Evolutionary conservation across 2,888 invertebrate species (phyloP).

Genomic region (Trichacis sp.): DNA sequence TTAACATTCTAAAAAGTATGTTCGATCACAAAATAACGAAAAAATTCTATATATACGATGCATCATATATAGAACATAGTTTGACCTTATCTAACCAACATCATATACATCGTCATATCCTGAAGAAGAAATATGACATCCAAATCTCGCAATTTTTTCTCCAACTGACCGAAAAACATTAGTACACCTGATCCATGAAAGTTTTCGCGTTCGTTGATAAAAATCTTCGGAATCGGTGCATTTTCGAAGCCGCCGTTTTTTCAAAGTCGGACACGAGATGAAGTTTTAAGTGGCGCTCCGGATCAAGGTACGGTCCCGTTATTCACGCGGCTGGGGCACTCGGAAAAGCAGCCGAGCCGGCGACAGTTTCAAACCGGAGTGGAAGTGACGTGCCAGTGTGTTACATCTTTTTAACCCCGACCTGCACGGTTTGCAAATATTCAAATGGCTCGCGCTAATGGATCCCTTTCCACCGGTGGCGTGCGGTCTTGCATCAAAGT

Average conservation of each 20-base stretch:
- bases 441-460: constrained; percentile 67
- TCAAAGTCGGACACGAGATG: constrained; percentile 39
- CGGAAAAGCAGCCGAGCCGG: constrained; percentile 35
- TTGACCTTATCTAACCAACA: no score
- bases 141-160: no score
- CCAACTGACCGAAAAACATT: no score
- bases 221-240: constrained; percentile 30
- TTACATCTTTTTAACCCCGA: constrained; percentile 64
- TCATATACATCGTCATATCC: no score
- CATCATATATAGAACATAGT: no score
- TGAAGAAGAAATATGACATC: no score
- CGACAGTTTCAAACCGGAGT: constrained; percentile 61
- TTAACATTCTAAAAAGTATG: no score
- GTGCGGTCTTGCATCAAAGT: constrained; percentile 61
- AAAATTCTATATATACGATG: no score
- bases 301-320: constrained; percentile 52
- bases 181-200: no score
- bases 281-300: constrained; percentile 57
- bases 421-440: constrained; percentile 66
- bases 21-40: no score
- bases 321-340: constrained; percentile 44
- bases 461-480: constrained; percentile 48
- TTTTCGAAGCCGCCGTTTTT: constrained; percentile 22
- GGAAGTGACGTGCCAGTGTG: constrained; percentile 63
- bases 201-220: no score